These are phyloP conservation scores for Lucilia sericata DNA, from an alignment of 1,140 invertebrate genomes.

Conservation along the genomic window DNA sequence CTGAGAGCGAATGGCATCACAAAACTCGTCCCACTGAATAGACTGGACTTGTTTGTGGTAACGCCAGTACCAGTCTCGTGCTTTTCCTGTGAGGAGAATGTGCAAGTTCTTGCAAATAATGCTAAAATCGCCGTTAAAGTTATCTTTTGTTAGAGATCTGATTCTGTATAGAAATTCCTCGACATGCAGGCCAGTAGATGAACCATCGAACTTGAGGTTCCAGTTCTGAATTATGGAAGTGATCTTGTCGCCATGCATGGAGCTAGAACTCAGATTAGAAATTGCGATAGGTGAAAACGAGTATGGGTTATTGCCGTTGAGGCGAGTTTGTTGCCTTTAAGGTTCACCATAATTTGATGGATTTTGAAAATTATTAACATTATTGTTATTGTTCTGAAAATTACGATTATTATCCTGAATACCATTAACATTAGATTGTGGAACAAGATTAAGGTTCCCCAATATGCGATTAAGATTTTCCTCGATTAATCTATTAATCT, in stretches of 20 bases:
- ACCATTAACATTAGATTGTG: background rate
- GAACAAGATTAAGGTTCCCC: too few species aligned
- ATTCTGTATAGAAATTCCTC: constrained; percentile 39
- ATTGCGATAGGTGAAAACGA: background rate
- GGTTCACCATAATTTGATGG: background rate
- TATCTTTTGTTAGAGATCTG: background rate
- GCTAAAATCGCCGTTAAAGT: constrained; percentile 41
- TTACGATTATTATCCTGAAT: background rate
- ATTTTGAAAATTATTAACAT: background rate
- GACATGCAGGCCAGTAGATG: background rate
- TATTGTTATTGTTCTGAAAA: background rate
- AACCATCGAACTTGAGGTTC: constrained; percentile 38
- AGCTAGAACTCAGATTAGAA: background rate
- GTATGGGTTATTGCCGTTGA: background rate
- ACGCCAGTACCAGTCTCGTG: constrained; percentile 36
- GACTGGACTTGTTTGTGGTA: too few species aligned
- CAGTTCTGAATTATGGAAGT: constrained; percentile 33
- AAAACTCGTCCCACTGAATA: too few species aligned
- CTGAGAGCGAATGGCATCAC: constrained; percentile 20
- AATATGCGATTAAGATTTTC: too few species aligned
- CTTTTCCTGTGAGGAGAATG: constrained; percentile 34
- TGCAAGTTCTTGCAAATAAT: constrained; percentile 30
- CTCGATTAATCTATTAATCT: too few species aligned
- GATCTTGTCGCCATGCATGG: background rate
- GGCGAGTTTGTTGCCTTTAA: background rate